Percentiles rank a stretch among this genome's conserved stretches.
Conservation (phyloP, 2,797 vertebrate species). For the Gambelia wislizenii region DNA sequence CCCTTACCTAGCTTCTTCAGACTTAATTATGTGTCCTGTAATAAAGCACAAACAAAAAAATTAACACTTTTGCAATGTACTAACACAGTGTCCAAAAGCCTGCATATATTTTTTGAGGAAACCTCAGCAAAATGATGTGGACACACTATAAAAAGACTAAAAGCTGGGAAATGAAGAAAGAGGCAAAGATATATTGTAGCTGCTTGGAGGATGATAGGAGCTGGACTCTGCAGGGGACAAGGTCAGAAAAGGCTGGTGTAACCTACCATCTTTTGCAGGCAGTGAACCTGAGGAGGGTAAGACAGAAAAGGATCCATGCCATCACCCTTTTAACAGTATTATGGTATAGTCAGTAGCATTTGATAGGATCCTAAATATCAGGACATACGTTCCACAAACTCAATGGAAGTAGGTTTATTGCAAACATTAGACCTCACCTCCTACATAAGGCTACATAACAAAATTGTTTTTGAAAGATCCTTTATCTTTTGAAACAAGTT, state of each 20-base stretch:
- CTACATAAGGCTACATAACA: neutral
- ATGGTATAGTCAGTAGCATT: neutral
- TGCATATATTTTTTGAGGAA: neutral
- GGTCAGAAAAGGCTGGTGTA: neutral
- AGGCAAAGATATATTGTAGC: neutral
- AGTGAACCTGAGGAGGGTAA: neutral
- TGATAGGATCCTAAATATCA: neutral
- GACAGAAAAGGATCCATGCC: neutral
- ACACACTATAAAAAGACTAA: neutral
- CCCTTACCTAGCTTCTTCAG: conserved; percentile 79
- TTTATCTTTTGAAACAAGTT: neutral
- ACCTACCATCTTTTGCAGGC: neutral
- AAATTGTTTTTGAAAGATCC: neutral
- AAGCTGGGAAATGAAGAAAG: neutral
- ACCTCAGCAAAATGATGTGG: neutral
- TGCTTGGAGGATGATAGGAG: neutral
- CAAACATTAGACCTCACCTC: neutral
- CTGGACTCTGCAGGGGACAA: neutral
- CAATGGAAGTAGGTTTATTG: neutral
- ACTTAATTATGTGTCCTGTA: conserved; percentile 71
- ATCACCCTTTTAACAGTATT: neutral
- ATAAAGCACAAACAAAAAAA: conserved; percentile 43
- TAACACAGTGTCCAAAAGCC: neutral
- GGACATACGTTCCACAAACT: neutral
- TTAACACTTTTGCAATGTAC: neutral